Base-by-base conservation (phyloP, 92 coral and sea anemone species). In the Metridium senile region DNA sequence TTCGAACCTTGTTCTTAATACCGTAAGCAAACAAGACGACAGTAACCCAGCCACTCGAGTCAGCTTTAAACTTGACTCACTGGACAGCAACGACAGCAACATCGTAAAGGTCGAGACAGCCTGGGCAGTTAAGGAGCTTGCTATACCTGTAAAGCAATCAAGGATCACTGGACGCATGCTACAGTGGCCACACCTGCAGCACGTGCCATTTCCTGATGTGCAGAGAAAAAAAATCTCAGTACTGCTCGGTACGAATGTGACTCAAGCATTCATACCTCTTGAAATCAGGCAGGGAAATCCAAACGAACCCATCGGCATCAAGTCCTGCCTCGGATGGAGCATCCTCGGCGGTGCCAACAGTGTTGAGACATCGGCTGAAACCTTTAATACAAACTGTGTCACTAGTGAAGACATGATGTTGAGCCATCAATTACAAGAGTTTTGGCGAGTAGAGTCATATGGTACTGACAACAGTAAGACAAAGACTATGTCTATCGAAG, bases 181-280 rank as follows among this genome's bases (percentile, higher is more conserved):
- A 23, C 86, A 86, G 43, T 87, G 91, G 81, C 81, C 91, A 34
- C 87, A 82, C 71, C 57, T 87, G 70, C 57, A 75, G 66, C 68
- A 86, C 58, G 79, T 82, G 25, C 59, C 53, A 22, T 86, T 81
- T 72, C 81, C 92, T 26, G 92, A 87, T 16, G 88, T 87, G 26
- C 88, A 82, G 11, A 34, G 91, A 33, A 58, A 76, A 76, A 82
- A 82, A 75, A 82, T 86, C 26, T 86, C 89, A 1, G 59, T 88
- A 75, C 73, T 80, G 19, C 74, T 84, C 32, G 93, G 93, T 11
- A 88, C 86, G n/a, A 79, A 88, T 74, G 74, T 87, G 11, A 76
- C 61, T 43, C 85, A 87, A 54, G 80, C 72, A 51, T 81, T 86
- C 56, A 68, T 86, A 30, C 87, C 87, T 20, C 73, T 82, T 35